phyloP scores from a whole-genome alignment of 2,888 invertebrate genomes.

The Pristionchus mayeri region DNA sequence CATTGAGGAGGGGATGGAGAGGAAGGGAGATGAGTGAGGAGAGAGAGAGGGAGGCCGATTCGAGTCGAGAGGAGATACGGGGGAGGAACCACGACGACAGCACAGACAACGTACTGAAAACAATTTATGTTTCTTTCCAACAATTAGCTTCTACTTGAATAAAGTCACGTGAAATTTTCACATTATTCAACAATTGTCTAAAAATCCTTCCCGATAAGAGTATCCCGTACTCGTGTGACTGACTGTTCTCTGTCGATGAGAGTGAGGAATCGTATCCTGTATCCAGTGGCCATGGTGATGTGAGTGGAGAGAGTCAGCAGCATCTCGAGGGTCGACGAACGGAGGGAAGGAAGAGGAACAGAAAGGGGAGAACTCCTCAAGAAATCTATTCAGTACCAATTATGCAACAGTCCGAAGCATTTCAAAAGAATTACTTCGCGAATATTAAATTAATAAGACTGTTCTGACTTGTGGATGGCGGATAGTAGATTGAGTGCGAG shows the following conservation, averaged over 20 bases:
- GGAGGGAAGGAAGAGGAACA: not conserved
- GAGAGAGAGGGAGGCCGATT: not conserved
- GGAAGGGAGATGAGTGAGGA: constrained; percentile 41
- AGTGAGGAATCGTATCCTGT: constrained; percentile 45
- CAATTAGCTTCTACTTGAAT: no score
- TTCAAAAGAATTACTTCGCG: no score
- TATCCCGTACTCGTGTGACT: not conserved
- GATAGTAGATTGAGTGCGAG: constrained; percentile 46
- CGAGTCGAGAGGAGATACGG: not conserved
- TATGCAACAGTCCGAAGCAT: no score
- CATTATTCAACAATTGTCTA: not conserved
- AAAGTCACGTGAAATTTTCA: no score
- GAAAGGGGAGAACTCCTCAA: not conserved
- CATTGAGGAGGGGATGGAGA: constrained; percentile 58
- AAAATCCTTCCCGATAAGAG: no score
- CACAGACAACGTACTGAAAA: constrained; percentile 18
- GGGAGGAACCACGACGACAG: constrained; percentile 39
- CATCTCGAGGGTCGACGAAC: constrained; percentile 13
- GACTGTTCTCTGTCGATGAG: constrained; percentile 23
- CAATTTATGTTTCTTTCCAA: not conserved
- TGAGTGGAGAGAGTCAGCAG: constrained; percentile 35
- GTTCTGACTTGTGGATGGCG: constrained; percentile 6
- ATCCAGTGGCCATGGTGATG: constrained; percentile 40
- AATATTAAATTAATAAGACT: no score
- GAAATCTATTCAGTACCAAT: no score